These are phyloP conservation scores for Paragorgia papillata DNA, from an alignment of 92 coral and sea anemone genomes.

Conservation along the genomic window DNA sequence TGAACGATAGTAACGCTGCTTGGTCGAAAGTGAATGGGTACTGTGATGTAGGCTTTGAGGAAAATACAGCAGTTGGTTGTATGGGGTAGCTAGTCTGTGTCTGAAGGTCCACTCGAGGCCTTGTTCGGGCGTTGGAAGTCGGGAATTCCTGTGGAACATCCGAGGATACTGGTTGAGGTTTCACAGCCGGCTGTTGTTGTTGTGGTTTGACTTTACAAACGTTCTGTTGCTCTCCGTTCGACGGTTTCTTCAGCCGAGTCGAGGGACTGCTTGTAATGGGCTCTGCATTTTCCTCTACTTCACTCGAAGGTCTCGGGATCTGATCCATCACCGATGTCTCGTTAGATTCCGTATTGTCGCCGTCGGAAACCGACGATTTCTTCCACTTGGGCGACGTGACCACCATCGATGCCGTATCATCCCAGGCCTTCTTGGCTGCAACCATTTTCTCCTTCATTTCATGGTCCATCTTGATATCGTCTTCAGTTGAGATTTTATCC, in stretches of 20 bases:
- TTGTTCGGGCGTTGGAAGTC: neutral
- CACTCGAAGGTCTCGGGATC: conserved; percentile 26
- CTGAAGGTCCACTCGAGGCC: conserved; percentile 12
- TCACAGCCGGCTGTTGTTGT: conserved; percentile 84
- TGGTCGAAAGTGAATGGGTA: conserved; percentile 69
- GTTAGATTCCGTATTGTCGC: conserved; percentile 36
- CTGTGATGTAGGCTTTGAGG: conserved; percentile 30
- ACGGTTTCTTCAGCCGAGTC: conserved; percentile 72
- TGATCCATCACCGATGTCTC: conserved; percentile 28
- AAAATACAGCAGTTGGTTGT: conserved; percentile 21
- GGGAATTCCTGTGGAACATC: conserved; percentile 33
- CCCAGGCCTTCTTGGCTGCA: conserved; percentile 85
- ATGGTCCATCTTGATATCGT: conserved; percentile 75
- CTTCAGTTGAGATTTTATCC: conserved; percentile 79
- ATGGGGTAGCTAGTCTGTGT: conserved; percentile 48
- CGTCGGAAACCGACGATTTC: conserved; percentile 41
- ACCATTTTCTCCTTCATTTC: conserved; percentile 80
- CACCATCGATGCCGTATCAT: conserved; percentile 44
- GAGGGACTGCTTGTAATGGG: conserved; percentile 61
- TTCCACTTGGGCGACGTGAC: conserved; percentile 21
- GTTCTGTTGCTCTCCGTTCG: conserved; percentile 85
- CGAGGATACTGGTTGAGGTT: conserved; percentile 72
- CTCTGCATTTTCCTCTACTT: conserved; percentile 66
- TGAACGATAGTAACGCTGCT: conserved; percentile 12
- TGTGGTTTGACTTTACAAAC: conserved; percentile 97